Percentiles rank a stretch among this genome's conserved stretches.
These are phyloP conservation scores for Melangyna quadrimaculata DNA, from an alignment of 2,888 invertebrate genomes.

Conservation along the genomic window DNA sequence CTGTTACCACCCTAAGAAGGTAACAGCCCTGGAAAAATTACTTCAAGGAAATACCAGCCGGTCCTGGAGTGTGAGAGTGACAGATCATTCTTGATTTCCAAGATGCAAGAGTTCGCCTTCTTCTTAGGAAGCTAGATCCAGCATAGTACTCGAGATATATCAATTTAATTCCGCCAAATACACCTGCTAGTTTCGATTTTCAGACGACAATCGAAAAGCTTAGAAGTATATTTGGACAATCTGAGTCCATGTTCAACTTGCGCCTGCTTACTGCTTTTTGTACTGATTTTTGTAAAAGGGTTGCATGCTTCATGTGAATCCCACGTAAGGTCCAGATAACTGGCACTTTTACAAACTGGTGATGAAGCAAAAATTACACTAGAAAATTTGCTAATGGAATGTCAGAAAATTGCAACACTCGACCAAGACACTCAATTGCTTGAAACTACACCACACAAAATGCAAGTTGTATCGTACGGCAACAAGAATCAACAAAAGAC, in stretches of 20 bases:
- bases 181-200: slow-evolving; percentile 47
- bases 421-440: not conserved
- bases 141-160: slow-evolving; percentile 17
- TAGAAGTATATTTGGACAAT: slow-evolving; percentile 56
- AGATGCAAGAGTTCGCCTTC: slow-evolving; percentile 18
- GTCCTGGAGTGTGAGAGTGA: too few species aligned
- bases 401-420: not conserved
- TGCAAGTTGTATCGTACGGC: not conserved
- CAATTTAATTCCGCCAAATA: slow-evolving; percentile 66
- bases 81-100: too few species aligned
- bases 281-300: slow-evolving; percentile 66
- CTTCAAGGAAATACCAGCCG: too few species aligned
- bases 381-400: not conserved
- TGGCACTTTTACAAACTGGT: slow-evolving; percentile 2
- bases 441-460: not conserved
- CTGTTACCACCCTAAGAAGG: too few species aligned
- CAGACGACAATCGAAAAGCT: slow-evolving; percentile 42
- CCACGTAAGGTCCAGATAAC: slow-evolving; percentile 60
- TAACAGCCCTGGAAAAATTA: too few species aligned
- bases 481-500: not conserved
- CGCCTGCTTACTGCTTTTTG: slow-evolving; percentile 59
- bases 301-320: slow-evolving; percentile 57
- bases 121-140: slow-evolving; percentile 24
- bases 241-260: slow-evolving; percentile 57
- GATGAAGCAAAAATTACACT: not conserved